Conservation (phyloP, 2,888 invertebrate genomes). For the Scaptomyza parva region DNA sequence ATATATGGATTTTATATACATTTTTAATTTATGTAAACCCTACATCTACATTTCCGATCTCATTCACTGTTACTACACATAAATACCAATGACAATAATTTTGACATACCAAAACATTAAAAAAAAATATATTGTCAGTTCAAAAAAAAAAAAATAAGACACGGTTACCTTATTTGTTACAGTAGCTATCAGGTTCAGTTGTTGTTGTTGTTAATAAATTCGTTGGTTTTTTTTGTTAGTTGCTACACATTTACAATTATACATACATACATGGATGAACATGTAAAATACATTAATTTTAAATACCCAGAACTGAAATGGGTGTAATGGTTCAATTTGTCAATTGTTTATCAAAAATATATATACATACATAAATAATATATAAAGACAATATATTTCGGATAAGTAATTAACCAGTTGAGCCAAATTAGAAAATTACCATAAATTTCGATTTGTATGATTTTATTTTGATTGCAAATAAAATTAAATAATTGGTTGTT, state of each 20-base stretch:
- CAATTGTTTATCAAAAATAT: too few relatives aligned
- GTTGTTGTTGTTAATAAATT: slow-evolving; percentile 77
- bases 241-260: neutral
- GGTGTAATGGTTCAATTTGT: too few relatives aligned
- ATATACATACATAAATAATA: neutral
- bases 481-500: too few relatives aligned
- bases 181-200: slow-evolving; percentile 67
- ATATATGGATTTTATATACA: neutral
- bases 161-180: slow-evolving; percentile 27
- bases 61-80: neutral
- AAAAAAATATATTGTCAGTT: too few relatives aligned
- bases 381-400: neutral
- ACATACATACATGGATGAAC: neutral
- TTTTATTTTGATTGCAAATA: neutral
- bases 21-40: neutral
- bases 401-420: neutral
- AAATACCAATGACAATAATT: neutral
- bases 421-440: neutral
- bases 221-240: slow-evolving; percentile 45
- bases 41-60: neutral
- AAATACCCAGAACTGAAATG: neutral
- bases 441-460: neutral
- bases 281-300: neutral
- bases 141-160: slow-evolving; percentile 9
- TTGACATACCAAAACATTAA: too few relatives aligned